Evolutionary conservation across 1,140 invertebrate genomes (phyloP), one percentile per base, ranked within the genome.

Genomic region (Zaprionus tsacasi): DNA sequence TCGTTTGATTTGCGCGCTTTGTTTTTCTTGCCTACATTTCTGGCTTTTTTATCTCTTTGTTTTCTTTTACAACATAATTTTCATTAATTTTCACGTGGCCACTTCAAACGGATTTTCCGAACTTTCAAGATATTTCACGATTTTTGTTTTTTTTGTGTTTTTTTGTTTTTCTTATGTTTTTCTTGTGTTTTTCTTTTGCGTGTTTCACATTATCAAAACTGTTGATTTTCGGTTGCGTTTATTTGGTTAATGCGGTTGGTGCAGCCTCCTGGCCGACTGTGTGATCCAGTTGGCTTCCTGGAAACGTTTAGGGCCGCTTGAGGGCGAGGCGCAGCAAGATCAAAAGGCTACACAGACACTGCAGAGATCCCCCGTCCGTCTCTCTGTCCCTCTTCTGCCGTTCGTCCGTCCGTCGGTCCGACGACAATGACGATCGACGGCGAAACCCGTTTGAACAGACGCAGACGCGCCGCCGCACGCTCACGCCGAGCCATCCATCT

Each of bases 401-500:
- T 21, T 5, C n/a, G n/a, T 48, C 8, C n/a, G 6, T 8, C 13
- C n/a, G 43, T 25, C 33, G 56, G 21, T 72, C 55, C 64, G 45
- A 59, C 65, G 27, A 30, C 27, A 30, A 30, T 30, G 27, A 30
- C 27, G 81, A 83, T 76, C 81, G 72, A 78, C 72, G 63, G 70
- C 55, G 65, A 83, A 87, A 87, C 83, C 78, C 81, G 83, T 87
- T 87, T 87, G 70, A 76, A 61, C 68, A 58, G 69, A 70, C 60
- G 50, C 35, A 35, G 69, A 78, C 73, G 63, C 40, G 77, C 79
- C 63, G 76, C 59, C 59, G 50, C 69, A 59, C 63, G 63, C 67
- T 83, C 68, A 85, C 81, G 70, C 70, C 83, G 80, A 88, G 80
- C 77, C 83, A 87, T 87, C 83, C 83, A 87, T 87, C 80, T 83